Percentiles rank a stretch among this genome's conserved stretches.
phyloP scores from a whole-genome alignment of 2,797 vertebrate species.

The Diplodus sargus region DNA sequence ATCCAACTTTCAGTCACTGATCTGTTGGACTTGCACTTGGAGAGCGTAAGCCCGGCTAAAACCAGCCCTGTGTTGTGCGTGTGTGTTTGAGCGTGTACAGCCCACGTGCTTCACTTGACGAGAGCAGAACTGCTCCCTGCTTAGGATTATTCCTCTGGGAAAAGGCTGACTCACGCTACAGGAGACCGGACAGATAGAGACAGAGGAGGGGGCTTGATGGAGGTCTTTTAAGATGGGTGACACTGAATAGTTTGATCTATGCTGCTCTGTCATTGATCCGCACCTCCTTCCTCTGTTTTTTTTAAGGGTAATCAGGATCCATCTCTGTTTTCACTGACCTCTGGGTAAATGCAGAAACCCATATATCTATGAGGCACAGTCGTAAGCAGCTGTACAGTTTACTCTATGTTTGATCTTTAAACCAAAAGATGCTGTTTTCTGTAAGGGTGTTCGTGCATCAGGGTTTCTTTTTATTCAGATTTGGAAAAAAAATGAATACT shows the following conservation, averaged over 20 bases:
- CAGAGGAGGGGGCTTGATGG: slow-evolving; percentile 15
- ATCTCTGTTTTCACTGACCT: slow-evolving; percentile 18
- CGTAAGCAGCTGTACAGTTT: slow-evolving; percentile 10
- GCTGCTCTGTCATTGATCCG: slow-evolving; percentile 18
- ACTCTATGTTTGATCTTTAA: slow-evolving; percentile 2
- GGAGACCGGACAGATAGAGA: slow-evolving; percentile 48
- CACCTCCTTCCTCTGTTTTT: slow-evolving; percentile 11
- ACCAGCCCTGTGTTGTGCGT: slow-evolving; percentile 61
- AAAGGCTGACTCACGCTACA: slow-evolving; percentile 80
- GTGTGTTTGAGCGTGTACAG: slow-evolving; percentile 62
- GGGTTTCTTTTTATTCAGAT: background rate
- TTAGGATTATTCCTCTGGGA: slow-evolving; percentile 80
- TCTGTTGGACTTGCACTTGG: slow-evolving; percentile 59
- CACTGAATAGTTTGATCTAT: slow-evolving; percentile 37
- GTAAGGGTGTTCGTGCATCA: background rate
- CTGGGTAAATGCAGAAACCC: slow-evolving; percentile 23
- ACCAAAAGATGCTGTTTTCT: slow-evolving; percentile 20
- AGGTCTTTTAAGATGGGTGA: slow-evolving; percentile 32
- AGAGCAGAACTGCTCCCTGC: slow-evolving; percentile 68
- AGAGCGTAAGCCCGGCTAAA: slow-evolving; percentile 74
- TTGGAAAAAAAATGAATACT: background rate
- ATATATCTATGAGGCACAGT: slow-evolving; percentile 19
- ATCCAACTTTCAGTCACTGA: slow-evolving; percentile 56
- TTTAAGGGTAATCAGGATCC: slow-evolving; percentile 21
- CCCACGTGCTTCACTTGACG: slow-evolving; percentile 68